Evolutionary conservation across 2,888 invertebrate genomes (phyloP).

Genomic region (Hipparchia semele): DNA sequence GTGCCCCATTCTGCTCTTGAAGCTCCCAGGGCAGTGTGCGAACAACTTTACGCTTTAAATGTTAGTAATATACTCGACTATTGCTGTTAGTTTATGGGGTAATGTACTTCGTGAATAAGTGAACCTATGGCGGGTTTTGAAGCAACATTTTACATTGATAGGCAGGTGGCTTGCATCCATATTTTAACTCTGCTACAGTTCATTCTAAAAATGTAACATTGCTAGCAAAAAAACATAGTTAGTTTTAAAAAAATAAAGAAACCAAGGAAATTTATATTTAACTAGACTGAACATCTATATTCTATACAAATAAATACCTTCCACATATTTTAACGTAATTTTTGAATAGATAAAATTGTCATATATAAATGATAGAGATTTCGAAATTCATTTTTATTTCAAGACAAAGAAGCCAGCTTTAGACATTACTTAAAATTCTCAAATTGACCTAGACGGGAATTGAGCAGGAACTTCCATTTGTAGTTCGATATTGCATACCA

Average conservation of each 20-base stretch:
- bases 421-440: background rate
- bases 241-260: background rate
- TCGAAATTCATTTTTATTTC: background rate
- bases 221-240: background rate
- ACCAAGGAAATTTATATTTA: too few relatives aligned
- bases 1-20: background rate
- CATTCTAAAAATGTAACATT: background rate
- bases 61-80: constrained; percentile 24
- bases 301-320: too few relatives aligned
- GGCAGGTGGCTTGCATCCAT: background rate
- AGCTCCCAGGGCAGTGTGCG: background rate
- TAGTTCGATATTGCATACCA: background rate
- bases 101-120: constrained; percentile 28
- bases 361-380: too few relatives aligned
- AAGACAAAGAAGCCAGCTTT: background rate
- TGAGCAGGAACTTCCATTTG: background rate
- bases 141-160: constrained; percentile 12
- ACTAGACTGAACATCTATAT: too few relatives aligned
- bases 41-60: constrained; percentile 46
- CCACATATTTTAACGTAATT: too few relatives aligned
- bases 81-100: constrained; percentile 24
- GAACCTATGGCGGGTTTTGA: constrained; percentile 27
- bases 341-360: too few relatives aligned
- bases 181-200: background rate
- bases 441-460: background rate